Evolutionary conservation across 2,797 vertebrate species (phyloP).

Genomic region (Pseudochirops corinnae): DNA sequence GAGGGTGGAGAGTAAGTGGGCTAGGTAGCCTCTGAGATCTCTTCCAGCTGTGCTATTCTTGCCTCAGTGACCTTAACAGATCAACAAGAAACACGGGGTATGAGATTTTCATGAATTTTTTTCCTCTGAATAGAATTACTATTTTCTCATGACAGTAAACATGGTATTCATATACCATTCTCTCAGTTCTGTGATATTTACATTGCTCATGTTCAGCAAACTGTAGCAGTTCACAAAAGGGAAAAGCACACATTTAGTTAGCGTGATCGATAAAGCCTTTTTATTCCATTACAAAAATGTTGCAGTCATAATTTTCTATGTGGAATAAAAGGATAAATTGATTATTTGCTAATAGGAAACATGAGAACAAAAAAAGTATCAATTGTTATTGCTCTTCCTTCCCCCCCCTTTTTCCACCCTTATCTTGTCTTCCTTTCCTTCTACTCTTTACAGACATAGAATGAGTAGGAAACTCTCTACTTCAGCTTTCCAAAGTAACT

Average conservation of each 20-base stretch:
- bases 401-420: constrained; percentile 10
- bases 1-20: neutral
- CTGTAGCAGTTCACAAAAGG: constrained; percentile 48
- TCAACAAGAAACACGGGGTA: constrained; percentile 61
- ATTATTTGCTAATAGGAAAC: constrained; percentile 47
- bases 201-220: constrained; percentile 24
- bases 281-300: constrained; percentile 58
- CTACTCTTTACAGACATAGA: constrained; percentile 25
- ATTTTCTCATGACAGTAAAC: constrained; percentile 72
- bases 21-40: neutral
- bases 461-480: constrained; percentile 51
- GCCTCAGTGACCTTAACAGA: constrained; percentile 48
- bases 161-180: constrained; percentile 67
- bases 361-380: neutral
- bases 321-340: constrained; percentile 39
- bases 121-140: constrained; percentile 59
- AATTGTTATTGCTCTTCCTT: constrained; percentile 8
- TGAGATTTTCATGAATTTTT: constrained; percentile 56
- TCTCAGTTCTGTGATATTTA: constrained; percentile 59
- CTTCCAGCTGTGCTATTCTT: neutral
- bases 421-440: constrained; percentile 58
- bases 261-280: constrained; percentile 33
- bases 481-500: constrained; percentile 45
- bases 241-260: constrained; percentile 50
- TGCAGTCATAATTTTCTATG: constrained; percentile 38